Evolutionary conservation across 1,140 invertebrate genomes (phyloP).

Genomic region (Rhopalosiphum padi): DNA sequence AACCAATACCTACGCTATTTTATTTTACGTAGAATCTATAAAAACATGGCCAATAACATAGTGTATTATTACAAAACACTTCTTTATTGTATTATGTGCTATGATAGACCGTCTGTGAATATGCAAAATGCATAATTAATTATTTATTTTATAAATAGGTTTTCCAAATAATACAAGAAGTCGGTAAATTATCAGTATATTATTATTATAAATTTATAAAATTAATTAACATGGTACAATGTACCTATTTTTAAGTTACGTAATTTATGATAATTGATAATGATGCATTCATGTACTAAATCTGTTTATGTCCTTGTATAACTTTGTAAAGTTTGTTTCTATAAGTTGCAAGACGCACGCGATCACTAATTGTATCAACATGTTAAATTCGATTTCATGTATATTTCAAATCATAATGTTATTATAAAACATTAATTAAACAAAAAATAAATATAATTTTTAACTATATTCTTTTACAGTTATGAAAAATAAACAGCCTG

Average conservation of each 20-base stretch:
- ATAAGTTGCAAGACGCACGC: background rate
- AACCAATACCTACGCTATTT: background rate
- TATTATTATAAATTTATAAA: slow-evolving; percentile 13
- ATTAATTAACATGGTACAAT: slow-evolving; percentile 9
- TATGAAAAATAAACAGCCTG: too few species aligned
- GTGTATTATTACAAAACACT: background rate
- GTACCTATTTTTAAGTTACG: background rate
- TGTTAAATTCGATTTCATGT: background rate
- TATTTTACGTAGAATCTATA: background rate
- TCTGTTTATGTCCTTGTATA: background rate
- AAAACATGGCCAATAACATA: background rate
- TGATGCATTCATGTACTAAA: background rate
- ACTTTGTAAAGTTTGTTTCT: background rate
- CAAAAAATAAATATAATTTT: background rate
- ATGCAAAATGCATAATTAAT: background rate
- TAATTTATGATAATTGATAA: background rate
- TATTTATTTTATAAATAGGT: background rate
- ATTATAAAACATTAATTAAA: background rate
- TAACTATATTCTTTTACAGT: background rate
- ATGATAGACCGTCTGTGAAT: background rate
- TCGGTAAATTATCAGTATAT: background rate
- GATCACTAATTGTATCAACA: background rate
- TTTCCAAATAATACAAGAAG: background rate
- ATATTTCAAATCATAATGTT: background rate
- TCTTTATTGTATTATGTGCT: background rate